Evolutionary conservation across 2,888 invertebrate genomes (phyloP), one percentile per base, ranked within the genome.

Genomic region (Asteroscopus sphinx): DNA sequence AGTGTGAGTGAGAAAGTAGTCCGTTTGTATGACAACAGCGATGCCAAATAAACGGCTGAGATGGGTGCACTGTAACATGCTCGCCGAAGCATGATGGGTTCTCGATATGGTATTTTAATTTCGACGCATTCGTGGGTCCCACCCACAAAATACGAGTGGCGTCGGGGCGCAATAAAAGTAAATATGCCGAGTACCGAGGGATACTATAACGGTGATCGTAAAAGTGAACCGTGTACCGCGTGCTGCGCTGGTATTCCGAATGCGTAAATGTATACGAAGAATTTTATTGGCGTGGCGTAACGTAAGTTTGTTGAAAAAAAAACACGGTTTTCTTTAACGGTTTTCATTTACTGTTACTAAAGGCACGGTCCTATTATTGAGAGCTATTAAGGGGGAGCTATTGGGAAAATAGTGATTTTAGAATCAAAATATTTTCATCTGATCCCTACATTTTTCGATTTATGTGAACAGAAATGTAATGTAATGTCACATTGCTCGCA

Each of bases 111-210:
- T 40, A 48, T 54, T 72, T 75, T 75, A 73, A 73, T 73, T 60
- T 62, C 36, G 25, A 26, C 55, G 48, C 42, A 64, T 60, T 68
- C 55, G 45, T 47, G 42, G 35, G 41, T 37, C n/a, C 30, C 26
- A 44, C 53, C 55, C 55, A 70, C 70, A 61, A 81, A 77, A 82
- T 79, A 79, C 77, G 74, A 73, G 66, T 59, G 67, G 65, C 69
- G 69, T 68, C 54, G 71, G 68, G 62, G 67, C 72, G 79, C 81
- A 82, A 85, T 87, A 87, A 87, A 87, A 85, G 83, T 84, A 86
- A 86, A 87, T 85, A 86, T 84, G 79, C 80, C 78, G 73, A 78
- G 76, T 77, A 75, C 74, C 70, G 73, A 68, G 77, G 76, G 73
- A 74, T 77, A 71, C 75, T 68, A 73, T 78, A 74, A 72, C 64